Evolutionary conservation across 1,140 invertebrate species (phyloP).

Genomic region (Hetaerina americana): DNA sequence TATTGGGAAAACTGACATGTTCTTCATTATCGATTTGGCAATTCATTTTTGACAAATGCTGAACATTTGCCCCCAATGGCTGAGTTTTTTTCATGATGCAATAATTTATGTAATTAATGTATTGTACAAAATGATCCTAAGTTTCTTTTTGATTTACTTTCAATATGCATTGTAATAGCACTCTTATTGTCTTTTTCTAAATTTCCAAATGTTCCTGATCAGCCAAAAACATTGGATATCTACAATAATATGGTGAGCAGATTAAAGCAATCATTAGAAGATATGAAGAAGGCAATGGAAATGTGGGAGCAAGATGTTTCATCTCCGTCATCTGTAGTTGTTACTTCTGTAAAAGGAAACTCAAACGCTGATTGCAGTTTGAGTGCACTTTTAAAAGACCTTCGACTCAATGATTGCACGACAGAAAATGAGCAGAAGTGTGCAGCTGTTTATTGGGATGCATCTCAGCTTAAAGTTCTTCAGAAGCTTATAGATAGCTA

Average conservation of each 20-base stretch:
- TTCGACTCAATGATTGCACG: background rate
- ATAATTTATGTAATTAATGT: too few species aligned
- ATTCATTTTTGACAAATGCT: too few species aligned
- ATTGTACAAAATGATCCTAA: too few species aligned
- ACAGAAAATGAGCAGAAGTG: background rate
- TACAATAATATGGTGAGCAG: background rate
- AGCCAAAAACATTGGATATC: background rate
- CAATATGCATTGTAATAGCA: too few species aligned
- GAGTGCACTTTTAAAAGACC: background rate
- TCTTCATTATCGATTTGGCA: too few species aligned
- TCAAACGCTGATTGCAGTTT: background rate
- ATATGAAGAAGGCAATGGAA: background rate
- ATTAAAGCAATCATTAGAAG: background rate
- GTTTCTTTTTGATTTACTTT: too few species aligned
- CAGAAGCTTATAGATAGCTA: background rate
- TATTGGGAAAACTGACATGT: too few species aligned
- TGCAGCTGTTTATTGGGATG: background rate
- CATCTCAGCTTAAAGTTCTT: background rate
- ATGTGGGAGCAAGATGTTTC: background rate
- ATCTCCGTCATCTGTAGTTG: background rate
- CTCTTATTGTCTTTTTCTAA: too few species aligned
- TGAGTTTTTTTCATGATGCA: too few species aligned
- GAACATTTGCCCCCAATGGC: too few species aligned
- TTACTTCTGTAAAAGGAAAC: background rate
- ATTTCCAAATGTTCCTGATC: too few species aligned